Evolutionary conservation across 2,888 invertebrate species (phyloP).

Genomic region (Morinoia aosen): DNA sequence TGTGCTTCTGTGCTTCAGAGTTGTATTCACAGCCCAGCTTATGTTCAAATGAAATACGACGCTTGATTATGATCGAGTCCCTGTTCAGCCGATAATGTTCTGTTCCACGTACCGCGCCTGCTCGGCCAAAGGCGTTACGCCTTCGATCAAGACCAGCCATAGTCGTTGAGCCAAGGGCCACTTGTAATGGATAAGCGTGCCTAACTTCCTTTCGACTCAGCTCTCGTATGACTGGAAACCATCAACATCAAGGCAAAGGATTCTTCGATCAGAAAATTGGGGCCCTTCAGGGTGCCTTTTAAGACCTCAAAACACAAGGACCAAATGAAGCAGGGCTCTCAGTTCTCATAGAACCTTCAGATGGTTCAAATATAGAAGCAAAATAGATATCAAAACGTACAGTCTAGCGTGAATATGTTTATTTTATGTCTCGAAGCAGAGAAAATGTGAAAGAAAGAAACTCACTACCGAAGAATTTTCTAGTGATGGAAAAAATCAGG

Average conservation of each 20-base stretch:
- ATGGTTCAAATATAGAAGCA: not conserved
- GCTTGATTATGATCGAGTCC: not conserved
- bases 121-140: not conserved
- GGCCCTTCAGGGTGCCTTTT: not conserved
- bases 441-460: too few species aligned
- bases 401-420: not conserved
- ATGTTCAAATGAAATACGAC: not conserved
- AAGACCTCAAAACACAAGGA: not conserved
- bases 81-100: not conserved
- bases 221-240: conserved; percentile 12
- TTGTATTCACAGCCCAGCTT: not conserved
- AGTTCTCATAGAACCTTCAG: not conserved
- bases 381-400: not conserved
- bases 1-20: not conserved
- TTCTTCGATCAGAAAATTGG: not conserved
- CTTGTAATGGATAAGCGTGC: not conserved
- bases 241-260: not conserved
- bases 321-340: not conserved
- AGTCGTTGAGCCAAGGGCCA: not conserved
- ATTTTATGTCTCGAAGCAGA: not conserved
- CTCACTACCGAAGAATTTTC: too few species aligned
- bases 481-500: too few species aligned
- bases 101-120: not conserved
- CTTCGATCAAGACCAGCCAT: not conserved
- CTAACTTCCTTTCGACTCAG: not conserved